These are phyloP conservation scores for Diachasma alloeum DNA, from an alignment of 1,140 invertebrate genomes.

Conservation along the genomic window DNA sequence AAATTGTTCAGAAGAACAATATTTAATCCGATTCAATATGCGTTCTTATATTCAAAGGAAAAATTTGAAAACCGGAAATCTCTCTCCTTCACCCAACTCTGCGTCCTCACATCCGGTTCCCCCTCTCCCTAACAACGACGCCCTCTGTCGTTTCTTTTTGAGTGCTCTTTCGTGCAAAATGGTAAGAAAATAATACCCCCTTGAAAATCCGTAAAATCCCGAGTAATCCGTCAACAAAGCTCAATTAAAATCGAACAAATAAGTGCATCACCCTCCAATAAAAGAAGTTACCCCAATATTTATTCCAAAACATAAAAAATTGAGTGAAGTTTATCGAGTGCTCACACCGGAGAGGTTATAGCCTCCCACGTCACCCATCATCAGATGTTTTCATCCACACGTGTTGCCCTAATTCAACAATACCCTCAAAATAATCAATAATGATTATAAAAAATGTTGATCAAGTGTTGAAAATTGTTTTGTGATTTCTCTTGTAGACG, in stretches of 20 bases:
- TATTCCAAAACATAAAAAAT: neutral
- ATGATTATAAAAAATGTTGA: neutral
- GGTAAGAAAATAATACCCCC: slow-evolving; percentile 41
- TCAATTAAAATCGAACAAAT: neutral
- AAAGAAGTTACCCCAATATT: neutral
- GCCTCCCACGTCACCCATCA: neutral
- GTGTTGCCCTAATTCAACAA: neutral
- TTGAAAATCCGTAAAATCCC: slow-evolving; percentile 44
- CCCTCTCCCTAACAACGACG: neutral
- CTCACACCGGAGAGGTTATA: neutral
- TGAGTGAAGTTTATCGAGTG: neutral
- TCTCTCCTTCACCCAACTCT: neutral
- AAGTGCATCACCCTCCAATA: neutral
- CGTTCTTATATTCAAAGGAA: too few species aligned
- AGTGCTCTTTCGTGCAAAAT: slow-evolving; percentile 44
- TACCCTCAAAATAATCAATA: neutral
- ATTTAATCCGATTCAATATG: neutral
- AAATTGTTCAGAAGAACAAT: neutral
- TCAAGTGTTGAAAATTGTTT: neutral
- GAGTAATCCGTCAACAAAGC: slow-evolving; percentile 36
- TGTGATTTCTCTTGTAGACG: slow-evolving; percentile 76
- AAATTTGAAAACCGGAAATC: neutral
- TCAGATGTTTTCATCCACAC: neutral
- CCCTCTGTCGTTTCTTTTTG: slow-evolving; percentile 33
- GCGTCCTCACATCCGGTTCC: neutral